Percentiles rank a stretch among this genome's conserved stretches.
Evolutionary conservation across 2,797 vertebrate genomes (phyloP).

Genomic region (Trachops cirrhosus): DNA sequence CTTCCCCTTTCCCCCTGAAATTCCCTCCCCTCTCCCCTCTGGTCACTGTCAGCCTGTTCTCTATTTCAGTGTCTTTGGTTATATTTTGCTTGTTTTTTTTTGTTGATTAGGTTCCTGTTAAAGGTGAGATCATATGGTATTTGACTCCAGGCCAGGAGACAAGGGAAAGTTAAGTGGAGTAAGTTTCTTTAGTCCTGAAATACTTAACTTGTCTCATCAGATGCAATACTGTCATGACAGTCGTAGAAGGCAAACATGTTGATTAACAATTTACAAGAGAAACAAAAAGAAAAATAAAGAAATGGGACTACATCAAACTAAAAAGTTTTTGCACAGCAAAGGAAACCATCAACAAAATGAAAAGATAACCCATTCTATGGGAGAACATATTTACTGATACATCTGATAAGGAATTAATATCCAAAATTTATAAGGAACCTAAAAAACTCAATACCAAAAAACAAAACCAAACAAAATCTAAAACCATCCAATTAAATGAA

Average conservation of each 20-base stretch:
- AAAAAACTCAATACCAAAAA: not conserved
- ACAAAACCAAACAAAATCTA: not conserved
- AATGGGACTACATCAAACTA: not conserved
- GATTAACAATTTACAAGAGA: not conserved
- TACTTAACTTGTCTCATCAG: not conserved
- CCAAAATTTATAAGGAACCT: not conserved
- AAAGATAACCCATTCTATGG: not conserved
- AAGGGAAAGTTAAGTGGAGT: not conserved
- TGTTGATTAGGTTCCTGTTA: no score
- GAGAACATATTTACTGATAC: not conserved
- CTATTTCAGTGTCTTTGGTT: no score
- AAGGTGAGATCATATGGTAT: no score
- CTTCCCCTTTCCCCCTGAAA: no score
- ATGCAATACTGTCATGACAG: not conserved
- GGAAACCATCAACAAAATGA: not conserved
- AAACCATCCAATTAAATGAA: not conserved
- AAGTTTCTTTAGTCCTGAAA: not conserved
- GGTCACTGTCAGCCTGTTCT: no score
- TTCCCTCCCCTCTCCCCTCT: no score
- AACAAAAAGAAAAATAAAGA: not conserved
- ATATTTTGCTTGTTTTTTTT: no score
- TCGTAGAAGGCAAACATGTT: not conserved
- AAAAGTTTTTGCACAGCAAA: not conserved
- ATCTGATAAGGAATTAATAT: not conserved
- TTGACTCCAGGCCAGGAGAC: not conserved